phyloP scores from a whole-genome alignment of 1,140 invertebrate species.

The Brachionus sp. region DNA sequence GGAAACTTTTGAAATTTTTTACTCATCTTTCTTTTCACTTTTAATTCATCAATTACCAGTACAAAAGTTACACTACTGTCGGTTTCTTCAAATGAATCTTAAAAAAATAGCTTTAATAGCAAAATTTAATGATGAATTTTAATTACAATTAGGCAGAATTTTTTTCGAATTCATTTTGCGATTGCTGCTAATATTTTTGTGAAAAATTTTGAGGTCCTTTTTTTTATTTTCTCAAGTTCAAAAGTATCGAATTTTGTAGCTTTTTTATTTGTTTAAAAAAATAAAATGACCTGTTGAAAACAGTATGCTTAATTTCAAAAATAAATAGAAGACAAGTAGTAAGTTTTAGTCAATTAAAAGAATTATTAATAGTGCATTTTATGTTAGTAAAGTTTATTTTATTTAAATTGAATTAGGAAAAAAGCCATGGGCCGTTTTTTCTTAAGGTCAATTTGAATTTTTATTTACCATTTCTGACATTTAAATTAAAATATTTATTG shows the following conservation, averaged over 20 bases:
- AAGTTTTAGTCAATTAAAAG: background rate
- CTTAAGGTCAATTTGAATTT: conserved; percentile 39
- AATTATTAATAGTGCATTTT: conserved; percentile 35
- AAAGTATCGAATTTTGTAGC: background rate
- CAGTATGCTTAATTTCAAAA: background rate
- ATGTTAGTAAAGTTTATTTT: conserved; percentile 9
- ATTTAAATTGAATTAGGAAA: background rate
- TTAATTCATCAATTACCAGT: conserved; percentile 13
- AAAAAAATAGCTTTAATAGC: background rate
- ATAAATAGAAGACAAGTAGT: conserved; percentile 8
- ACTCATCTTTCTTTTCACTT: conserved; percentile 19
- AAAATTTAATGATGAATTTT: background rate
- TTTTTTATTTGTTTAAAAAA: background rate
- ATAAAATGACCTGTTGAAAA: background rate
- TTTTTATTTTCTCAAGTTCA: background rate
- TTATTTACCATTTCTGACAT: conserved; percentile 20
- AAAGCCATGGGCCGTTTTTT: background rate
- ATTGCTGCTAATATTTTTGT: background rate
- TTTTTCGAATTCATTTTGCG: background rate
- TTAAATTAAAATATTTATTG: conserved; percentile 6
- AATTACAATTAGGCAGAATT: conserved; percentile 11
- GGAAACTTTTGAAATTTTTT: conserved; percentile 9
- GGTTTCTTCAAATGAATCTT: conserved; percentile 30
- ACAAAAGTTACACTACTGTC: background rate
- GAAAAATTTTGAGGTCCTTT: background rate